Evolutionary conservation across 2,888 invertebrate genomes (phyloP), one percentile per base, ranked within the genome.

Genomic region (Lutraria lutraria): DNA sequence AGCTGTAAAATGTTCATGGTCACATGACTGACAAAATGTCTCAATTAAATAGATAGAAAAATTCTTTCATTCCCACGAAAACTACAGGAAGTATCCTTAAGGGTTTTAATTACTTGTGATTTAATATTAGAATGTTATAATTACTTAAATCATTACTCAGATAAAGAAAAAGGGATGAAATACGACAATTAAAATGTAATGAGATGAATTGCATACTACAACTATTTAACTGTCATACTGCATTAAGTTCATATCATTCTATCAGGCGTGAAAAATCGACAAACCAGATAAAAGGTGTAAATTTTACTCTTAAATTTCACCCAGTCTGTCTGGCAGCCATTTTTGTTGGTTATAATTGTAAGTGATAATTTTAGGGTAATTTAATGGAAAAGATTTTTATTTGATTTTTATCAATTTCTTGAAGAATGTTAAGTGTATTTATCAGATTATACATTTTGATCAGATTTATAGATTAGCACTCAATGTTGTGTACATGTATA

Each of bases 301-400:
- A 76, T 16, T 76, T 31, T 76, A 31, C 29, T 76, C 31, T 31
- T 76, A 31, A 34, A 76, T 3, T 19, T 76, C 76, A 34, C 29
- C 16, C 34, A 76, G 76, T 31, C 76, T 31, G 76, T 34, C 31
- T 76, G 31, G 19, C 19, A 34, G 76, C 31, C 43, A 43, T 43
- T 31, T 76, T 16, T 34, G 21, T 76, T 6, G 6, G 25, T 76
- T 31, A 34, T 19, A 31, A 76, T 76, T 31, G 21, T 68, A 68
- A 25, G 63, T 68, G 63, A 68, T 68, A 68, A 68, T 68, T n/a
- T 76, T 76, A 76, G 29, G 19, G 34, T 31, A 76, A 76, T 31
- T 76, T 56, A 56, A 16, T 56, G n/a, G n/a, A n/a, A n/a, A n/a
- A n/a, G 56, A 56, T 56, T 56, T 56, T 76, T 31, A 25, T 76